Evolutionary conservation across 2,113 vertebrate genomes (phyloP).

Genomic region (Heloderma charlesbogerti): DNA sequence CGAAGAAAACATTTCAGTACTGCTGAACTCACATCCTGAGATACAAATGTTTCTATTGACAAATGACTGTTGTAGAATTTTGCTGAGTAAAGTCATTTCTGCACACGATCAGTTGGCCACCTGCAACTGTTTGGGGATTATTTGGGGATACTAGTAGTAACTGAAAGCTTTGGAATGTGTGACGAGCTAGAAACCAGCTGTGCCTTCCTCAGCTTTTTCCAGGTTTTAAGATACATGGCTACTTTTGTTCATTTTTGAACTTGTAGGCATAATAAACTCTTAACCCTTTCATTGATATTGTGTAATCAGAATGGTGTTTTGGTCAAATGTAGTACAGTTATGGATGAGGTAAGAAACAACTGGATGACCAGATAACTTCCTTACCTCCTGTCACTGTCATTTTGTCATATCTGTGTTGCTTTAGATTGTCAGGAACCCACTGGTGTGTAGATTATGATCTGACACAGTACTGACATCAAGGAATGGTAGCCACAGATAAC

Average conservation of each 20-base stretch:
- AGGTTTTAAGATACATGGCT: constrained; percentile 82
- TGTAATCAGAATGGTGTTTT: neutral
- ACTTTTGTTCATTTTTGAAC: constrained; percentile 76
- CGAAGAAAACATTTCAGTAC: constrained; percentile 61
- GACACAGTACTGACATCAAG: neutral
- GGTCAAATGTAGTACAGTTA: neutral
- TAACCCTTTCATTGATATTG: constrained; percentile 31
- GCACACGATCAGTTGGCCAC: constrained; percentile 78
- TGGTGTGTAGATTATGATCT: neutral
- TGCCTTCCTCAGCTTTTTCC: constrained; percentile 79
- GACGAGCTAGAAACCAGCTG: constrained; percentile 84
- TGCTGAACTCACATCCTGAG: constrained; percentile 38
- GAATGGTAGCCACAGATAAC: neutral
- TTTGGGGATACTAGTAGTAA: constrained; percentile 86
- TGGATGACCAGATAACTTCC: neutral
- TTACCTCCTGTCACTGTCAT: neutral
- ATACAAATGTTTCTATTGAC: constrained; percentile 75
- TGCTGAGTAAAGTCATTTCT: constrained; percentile 81
- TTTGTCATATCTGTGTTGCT: neutral
- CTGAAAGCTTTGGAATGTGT: constrained; percentile 89
- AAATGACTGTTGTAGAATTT: constrained; percentile 74
- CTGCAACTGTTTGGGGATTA: constrained; percentile 86
- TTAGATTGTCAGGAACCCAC: neutral
- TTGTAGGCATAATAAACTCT: constrained; percentile 64
- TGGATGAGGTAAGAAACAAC: constrained; percentile 4